These are phyloP conservation scores for Smittia aterrima DNA, from an alignment of 2,888 invertebrate genomes.

Conservation along the genomic window DNA sequence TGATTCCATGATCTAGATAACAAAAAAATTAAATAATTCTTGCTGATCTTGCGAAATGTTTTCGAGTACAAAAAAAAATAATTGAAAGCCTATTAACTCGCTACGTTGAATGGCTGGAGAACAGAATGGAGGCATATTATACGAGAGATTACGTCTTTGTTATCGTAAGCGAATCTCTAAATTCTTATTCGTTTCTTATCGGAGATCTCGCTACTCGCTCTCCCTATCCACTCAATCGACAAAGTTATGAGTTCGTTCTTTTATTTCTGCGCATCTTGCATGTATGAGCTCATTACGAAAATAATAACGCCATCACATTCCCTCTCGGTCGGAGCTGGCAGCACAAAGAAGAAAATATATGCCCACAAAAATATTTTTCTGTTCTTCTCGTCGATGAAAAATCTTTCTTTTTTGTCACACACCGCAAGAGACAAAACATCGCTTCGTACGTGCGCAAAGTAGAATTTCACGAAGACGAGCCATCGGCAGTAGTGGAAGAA, in stretches of 20 bases:
- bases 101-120: neutral
- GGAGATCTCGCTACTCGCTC: no score
- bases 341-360: no score
- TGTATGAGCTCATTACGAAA: no score
- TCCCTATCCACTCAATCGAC: no score
- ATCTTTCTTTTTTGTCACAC: neutral
- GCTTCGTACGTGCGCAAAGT: neutral
- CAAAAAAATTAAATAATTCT: neutral
- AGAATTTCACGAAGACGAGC: neutral
- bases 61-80: neutral
- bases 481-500: neutral
- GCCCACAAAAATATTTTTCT: no score
- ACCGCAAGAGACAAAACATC: neutral
- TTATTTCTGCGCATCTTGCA: no score
- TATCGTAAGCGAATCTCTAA: neutral
- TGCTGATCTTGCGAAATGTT: neutral
- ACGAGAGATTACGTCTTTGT: neutral
- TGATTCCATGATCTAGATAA: conserved; percentile 36
- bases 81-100: conserved; percentile 12
- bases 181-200: no score
- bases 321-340: no score
- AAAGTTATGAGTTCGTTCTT: no score
- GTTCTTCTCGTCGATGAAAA: no score
- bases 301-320: no score
- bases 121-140: neutral